Evolutionary conservation across 2,113 vertebrate species (phyloP).

Genomic region (Asarcornis scutulata): DNA sequence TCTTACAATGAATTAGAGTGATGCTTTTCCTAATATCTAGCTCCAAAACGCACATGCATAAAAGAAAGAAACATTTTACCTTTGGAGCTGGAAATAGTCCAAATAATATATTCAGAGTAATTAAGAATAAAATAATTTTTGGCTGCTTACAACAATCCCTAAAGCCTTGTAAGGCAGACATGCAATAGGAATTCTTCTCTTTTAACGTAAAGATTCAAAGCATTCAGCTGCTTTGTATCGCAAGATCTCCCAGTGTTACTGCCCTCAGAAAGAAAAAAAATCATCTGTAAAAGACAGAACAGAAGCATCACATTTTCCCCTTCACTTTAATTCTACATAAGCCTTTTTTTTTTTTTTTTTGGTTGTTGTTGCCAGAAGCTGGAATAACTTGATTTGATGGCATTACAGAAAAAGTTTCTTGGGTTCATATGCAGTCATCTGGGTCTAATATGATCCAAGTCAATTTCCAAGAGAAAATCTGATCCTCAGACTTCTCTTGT

Average conservation of each 20-base stretch:
- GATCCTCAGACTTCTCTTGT: background rate
- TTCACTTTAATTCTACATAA: background rate
- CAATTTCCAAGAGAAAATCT: conserved; percentile 13
- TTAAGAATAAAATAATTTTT: background rate
- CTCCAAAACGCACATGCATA: background rate
- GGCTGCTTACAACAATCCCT: background rate
- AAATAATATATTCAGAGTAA: background rate
- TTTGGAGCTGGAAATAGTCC: background rate
- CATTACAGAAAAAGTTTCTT: conserved; percentile 1
- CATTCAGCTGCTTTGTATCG: background rate
- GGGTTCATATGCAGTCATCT: background rate
- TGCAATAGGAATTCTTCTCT: background rate
- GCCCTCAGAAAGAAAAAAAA: background rate
- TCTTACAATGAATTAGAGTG: conserved; percentile 17
- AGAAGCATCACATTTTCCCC: background rate
- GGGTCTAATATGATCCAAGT: background rate
- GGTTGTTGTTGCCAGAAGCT: background rate
- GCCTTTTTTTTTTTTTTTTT: background rate
- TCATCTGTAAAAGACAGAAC: conserved; percentile 14
- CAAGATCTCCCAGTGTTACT: background rate
- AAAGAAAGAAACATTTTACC: background rate
- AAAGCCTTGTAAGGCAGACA: background rate
- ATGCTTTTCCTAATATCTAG: background rate
- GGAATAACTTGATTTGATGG: background rate
- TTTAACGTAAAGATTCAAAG: conserved; percentile 29